Percentiles rank a stretch among this genome's conserved stretches.
These are phyloP conservation scores for Spinus olivaceus DNA, from an alignment of 2,797 vertebrate species.

Conservation along the genomic window DNA sequence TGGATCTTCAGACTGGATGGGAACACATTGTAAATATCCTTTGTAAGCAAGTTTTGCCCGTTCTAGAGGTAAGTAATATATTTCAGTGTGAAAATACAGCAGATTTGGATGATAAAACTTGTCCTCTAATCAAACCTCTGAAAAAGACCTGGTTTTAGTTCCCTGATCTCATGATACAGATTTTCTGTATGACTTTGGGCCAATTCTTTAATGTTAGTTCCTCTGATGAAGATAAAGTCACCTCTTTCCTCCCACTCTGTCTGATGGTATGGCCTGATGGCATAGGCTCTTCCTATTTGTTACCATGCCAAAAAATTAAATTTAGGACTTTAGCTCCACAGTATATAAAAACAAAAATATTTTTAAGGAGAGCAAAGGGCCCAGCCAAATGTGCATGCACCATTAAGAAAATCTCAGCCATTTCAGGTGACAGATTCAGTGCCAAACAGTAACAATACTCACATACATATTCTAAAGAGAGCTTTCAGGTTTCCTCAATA, in stretches of 20 bases:
- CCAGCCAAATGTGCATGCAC: not conserved
- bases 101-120: not conserved
- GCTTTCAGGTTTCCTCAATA: constrained; percentile 1
- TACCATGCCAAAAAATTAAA: not conserved
- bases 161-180: not conserved
- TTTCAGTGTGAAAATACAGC: not conserved
- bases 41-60: not conserved
- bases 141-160: not conserved
- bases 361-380: not conserved
- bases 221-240: constrained; percentile 3
- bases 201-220: not conserved
- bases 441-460: constrained; percentile 11
- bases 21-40: not conserved
- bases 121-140: not conserved
- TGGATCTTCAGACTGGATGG: not conserved
- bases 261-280: not conserved
- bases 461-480: not conserved
- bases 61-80: not conserved
- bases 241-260: not conserved
- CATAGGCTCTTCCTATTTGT: not conserved
- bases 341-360: not conserved
- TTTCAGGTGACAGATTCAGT: constrained; percentile 30
- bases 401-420: constrained; percentile 35
- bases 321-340: not conserved
- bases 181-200: not conserved